Base-by-base conservation (phyloP, 1,140 invertebrate genomes). In the Liolophura sinensis region DNA sequence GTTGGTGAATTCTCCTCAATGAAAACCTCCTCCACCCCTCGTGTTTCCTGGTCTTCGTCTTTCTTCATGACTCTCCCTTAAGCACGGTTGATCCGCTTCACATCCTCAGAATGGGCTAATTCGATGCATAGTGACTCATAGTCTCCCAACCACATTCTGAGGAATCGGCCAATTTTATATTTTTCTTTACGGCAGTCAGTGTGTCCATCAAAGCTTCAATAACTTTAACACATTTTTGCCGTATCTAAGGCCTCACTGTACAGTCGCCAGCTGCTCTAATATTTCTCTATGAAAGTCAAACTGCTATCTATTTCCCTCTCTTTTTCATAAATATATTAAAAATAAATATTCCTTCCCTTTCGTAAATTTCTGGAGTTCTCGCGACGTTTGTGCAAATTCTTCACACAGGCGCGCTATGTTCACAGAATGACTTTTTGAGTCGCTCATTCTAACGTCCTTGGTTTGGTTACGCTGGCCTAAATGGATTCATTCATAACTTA, bases 121-220 rank as follows among this genome's bases (percentile, higher is more conserved):
- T 50, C 16, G 7, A n/a, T 50, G 55, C 60, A 49, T 67, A 62
- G 6, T 60, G 58, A 1, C 62, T 25, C 7, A 69, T 62, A 18
- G 62, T 69, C 20, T 65, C 62, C 62, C 67, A 69, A 6, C 66
- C 61, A n/a, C 56, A 47, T 51, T 57, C 31, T 20, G 54, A 59
- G 0, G 62, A 48, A 57, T 68, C 66, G 1, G 66, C 31, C 31
- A 40, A 5, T 9, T 40, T 40, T 40, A 40, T 40, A 9, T 40
- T 3, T 9, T 40, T 40, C 49, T 69, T 65, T 16, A 50, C 18
- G 18, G 55, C 11, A 1, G 60, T 22, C 9, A 63, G 6, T 31
- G 61, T 67, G 1, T 55, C 65, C n/a, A 15, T 1, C 14, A 57
- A 5, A 18, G 63, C 66, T 9, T n/a, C 52, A 15, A 68, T 51